Percentiles rank a stretch among this genome's conserved stretches.
Evolutionary conservation across 2,797 vertebrate species (phyloP).

Genomic region (Tadarida brasiliensis): DNA sequence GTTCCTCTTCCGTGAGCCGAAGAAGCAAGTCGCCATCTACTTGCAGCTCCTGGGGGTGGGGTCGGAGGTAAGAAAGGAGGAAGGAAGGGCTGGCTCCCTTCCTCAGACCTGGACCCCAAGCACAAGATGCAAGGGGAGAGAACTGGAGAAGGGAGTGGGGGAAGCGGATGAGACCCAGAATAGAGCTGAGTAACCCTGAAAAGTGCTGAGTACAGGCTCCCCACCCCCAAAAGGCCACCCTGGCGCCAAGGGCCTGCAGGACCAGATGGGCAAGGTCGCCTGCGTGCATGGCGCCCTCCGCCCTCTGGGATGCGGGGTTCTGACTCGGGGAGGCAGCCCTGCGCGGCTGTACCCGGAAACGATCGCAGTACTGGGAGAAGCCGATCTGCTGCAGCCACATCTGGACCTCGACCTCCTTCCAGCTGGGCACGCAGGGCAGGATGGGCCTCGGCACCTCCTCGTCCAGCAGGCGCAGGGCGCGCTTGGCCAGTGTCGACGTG

Average conservation of each 20-base stretch:
- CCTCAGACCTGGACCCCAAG: not conserved
- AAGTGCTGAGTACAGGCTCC: not conserved
- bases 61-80: slow-evolving; percentile 47
- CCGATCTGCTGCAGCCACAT: slow-evolving; percentile 98
- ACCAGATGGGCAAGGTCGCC: rapidly evolving
- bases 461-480: slow-evolving; percentile 92
- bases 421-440: slow-evolving; percentile 95
- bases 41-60: slow-evolving; percentile 92
- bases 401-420: slow-evolving; percentile 96
- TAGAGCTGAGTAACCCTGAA: not conserved
- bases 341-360: slow-evolving; percentile 92
- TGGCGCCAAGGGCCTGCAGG: rapidly evolving
- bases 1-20: slow-evolving; percentile 93
- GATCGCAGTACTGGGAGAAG: slow-evolving; percentile 92
- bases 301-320: not conserved
- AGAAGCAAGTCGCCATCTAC: slow-evolving; percentile 97
- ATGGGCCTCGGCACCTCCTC: slow-evolving; percentile 95
- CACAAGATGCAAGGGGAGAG: not conserved
- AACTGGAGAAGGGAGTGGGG: not conserved
- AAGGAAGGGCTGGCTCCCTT: not conserved
- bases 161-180: not conserved
- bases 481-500: slow-evolving; percentile 93
- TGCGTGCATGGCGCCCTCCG: not conserved
- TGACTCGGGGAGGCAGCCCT: rapidly evolving
- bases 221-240: not conserved